Percentiles rank a stretch among this genome's conserved stretches.
phyloP scores from a whole-genome alignment of 2,888 invertebrate species.

The Autographa pulchrina region DNA sequence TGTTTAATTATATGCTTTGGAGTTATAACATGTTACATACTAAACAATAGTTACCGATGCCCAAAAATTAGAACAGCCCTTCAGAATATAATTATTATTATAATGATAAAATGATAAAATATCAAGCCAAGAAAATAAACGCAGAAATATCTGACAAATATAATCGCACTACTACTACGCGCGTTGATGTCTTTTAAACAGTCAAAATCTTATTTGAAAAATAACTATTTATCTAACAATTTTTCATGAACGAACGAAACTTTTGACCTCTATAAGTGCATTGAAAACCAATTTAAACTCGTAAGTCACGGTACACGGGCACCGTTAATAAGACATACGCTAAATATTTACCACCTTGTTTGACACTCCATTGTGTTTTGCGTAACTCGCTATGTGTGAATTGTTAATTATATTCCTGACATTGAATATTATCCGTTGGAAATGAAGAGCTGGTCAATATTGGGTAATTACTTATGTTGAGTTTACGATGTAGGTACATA shows the following conservation, averaged over 20 bases:
- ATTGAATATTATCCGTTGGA: conserved; percentile 19
- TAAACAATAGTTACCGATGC: no score
- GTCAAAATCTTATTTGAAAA: neutral
- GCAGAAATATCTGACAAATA: no score
- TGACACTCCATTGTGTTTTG: conserved; percentile 13
- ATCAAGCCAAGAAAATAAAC: no score
- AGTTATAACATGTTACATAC: no score
- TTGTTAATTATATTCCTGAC: conserved; percentile 24
- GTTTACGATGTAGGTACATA: neutral
- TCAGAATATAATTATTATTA: no score
- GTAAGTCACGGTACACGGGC: neutral
- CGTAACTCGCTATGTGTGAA: conserved; percentile 36
- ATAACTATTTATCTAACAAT: neutral
- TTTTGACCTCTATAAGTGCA: conserved; percentile 20
- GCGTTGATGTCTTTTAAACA: conserved; percentile 53
- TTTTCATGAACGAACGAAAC: neutral
- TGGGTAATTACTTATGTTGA: neutral
- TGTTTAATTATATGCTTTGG: no score
- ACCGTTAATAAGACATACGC: neutral
- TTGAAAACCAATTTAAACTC: neutral
- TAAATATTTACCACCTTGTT: conserved; percentile 5
- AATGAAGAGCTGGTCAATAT: neutral
- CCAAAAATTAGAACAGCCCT: no score
- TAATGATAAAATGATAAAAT: no score
- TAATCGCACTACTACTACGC: neutral